These are phyloP conservation scores for Sebastolobus alascanus DNA, from an alignment of 2,797 vertebrate species.

Conservation along the genomic window DNA sequence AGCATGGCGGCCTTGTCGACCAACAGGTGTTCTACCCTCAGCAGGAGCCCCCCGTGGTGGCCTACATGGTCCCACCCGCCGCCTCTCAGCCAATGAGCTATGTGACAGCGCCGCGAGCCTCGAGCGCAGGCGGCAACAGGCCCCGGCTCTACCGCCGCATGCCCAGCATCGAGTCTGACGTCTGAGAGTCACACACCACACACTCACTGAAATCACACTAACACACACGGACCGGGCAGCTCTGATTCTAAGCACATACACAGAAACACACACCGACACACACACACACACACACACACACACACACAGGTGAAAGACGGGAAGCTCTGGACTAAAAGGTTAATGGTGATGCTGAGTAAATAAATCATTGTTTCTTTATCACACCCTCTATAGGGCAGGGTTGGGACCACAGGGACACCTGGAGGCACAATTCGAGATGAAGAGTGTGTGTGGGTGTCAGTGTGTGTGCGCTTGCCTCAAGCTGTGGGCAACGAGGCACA, in stretches of 20 bases:
- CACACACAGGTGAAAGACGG: constrained; percentile 40
- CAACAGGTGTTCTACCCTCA: constrained; percentile 93
- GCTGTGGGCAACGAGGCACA: constrained; percentile 54
- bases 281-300: constrained; percentile 51
- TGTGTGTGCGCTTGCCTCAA: constrained; percentile 59
- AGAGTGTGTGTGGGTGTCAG: constrained; percentile 61
- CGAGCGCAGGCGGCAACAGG: constrained; percentile 96
- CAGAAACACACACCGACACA: constrained; percentile 35
- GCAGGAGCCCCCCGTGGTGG: constrained; percentile 90
- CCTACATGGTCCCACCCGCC: constrained; percentile 91
- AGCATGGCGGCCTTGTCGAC: constrained; percentile 74
- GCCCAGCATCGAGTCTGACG: constrained; percentile 99
- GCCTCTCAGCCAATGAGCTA: constrained; percentile 90
- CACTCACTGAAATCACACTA: constrained; percentile 58
- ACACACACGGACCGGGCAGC: constrained; percentile 70
- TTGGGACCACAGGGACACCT: constrained; percentile 65
- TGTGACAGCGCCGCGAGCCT: constrained; percentile 90
- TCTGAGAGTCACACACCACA: constrained; percentile 85
- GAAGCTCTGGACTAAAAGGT: constrained; percentile 56
- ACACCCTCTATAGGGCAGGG: constrained; percentile 52
- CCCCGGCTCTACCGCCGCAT: constrained; percentile 96
- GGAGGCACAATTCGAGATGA: constrained; percentile 57
- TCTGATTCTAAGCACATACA: constrained; percentile 69
- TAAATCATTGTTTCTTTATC: constrained; percentile 68
- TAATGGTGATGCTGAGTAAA: constrained; percentile 62